A percentile compares a stretch with the other conserved stretches of the same genome.
These are phyloP conservation scores for Parochlus steinenii DNA, from an alignment of 2,888 invertebrate genomes.

Conservation along the genomic window DNA sequence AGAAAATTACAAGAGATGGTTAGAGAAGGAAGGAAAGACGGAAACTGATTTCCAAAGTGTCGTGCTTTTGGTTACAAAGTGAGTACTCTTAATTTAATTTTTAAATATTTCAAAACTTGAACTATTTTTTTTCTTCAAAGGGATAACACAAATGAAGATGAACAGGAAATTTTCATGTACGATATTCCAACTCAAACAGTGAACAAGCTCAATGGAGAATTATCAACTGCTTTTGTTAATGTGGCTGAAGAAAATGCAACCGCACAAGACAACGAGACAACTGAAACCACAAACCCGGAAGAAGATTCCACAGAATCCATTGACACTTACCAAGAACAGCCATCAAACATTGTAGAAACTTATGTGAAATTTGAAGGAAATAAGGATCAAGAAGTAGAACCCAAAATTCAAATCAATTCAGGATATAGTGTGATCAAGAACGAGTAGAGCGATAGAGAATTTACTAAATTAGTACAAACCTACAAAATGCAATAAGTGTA, in stretches of 20 bases:
- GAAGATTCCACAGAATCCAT: background rate
- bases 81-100: conserved; percentile 27
- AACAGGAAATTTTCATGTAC: conserved; percentile 76
- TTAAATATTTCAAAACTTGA: conserved; percentile 3
- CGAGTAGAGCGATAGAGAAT: conserved; percentile 9
- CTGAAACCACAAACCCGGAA: conserved; percentile 1
- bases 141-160: conserved; percentile 29
- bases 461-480: no score
- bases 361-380: conserved; percentile 20
- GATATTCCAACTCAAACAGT: conserved; percentile 57
- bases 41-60: conserved; percentile 63
- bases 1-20: conserved; percentile 65
- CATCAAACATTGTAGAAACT: conserved; percentile 21
- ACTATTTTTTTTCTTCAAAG: conserved; percentile 16
- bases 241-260: conserved; percentile 72
- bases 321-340: conserved; percentile 17
- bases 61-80: conserved; percentile 67
- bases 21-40: conserved; percentile 58
- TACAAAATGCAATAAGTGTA: no score
- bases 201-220: conserved; percentile 61
- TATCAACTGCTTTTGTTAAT: conserved; percentile 70
- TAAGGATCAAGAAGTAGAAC: conserved; percentile 11
- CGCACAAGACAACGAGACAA: conserved; percentile 33
- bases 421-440: conserved; percentile 20
- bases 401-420: conserved; percentile 18